Conservation (phyloP, 1,140 invertebrate species). For the Hyposmocoma kahamanoa region DNA sequence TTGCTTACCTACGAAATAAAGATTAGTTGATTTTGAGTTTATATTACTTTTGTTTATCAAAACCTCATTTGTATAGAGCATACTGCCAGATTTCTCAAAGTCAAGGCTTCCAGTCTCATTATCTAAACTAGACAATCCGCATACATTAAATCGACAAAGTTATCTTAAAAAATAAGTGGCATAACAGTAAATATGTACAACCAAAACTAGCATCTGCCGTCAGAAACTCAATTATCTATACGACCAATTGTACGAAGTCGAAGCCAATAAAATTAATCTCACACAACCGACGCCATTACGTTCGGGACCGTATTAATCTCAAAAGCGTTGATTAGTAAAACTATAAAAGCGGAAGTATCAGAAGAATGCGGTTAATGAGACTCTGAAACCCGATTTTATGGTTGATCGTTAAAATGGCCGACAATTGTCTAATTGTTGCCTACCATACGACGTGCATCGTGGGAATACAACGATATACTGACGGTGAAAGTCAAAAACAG, state of each 20-base stretch:
- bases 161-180: background rate
- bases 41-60: too few species aligned
- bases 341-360: conserved; percentile 72
- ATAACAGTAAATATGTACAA: conserved; percentile 39
- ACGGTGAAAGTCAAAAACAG: conserved; percentile 57
- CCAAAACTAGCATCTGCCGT: conserved; percentile 28
- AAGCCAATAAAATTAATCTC: conserved; percentile 50
- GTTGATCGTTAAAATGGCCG: conserved; percentile 64
- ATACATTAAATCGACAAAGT: conserved; percentile 10
- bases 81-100: too few species aligned
- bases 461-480: conserved; percentile 52
- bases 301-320: conserved; percentile 63
- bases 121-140: conserved; percentile 35
- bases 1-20: too few species aligned
- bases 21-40: too few species aligned
- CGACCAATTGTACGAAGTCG: conserved; percentile 33
- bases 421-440: conserved; percentile 71
- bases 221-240: conserved; percentile 48
- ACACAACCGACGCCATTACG: conserved; percentile 61
- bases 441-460: conserved; percentile 57
- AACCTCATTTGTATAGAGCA: too few species aligned
- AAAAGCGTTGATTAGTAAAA: conserved; percentile 70
- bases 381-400: conserved; percentile 65
- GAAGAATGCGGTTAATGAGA: conserved; percentile 71
- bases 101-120: conserved; percentile 21